These are phyloP conservation scores for Trematomus loennbergii DNA, from an alignment of 2,113 vertebrate species.

Conservation along the genomic window DNA sequence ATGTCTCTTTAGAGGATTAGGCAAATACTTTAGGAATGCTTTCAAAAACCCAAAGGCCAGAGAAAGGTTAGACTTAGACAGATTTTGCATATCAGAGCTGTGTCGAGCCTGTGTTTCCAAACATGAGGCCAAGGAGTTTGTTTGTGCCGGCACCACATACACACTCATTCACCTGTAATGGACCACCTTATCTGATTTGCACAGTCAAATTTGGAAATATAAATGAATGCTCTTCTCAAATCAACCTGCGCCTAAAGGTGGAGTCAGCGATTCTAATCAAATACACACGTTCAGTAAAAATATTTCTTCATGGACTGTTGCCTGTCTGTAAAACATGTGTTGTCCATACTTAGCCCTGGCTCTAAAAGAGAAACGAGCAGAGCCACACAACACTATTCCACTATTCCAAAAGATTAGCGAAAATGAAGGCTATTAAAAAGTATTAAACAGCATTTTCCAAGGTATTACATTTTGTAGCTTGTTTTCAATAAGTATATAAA, in stretches of 20 bases:
- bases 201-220: neutral
- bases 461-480: no score
- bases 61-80: conserved; percentile 7
- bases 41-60: conserved; percentile 20
- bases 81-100: neutral
- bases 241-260: neutral
- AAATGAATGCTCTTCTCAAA: neutral
- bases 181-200: neutral
- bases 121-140: neutral
- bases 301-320: no score
- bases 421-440: no score
- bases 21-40: conserved; percentile 45
- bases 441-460: no score
- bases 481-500: no score
- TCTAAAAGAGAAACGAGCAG: no score
- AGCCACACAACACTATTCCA: no score
- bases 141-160: neutral
- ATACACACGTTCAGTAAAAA: no score
- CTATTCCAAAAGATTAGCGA: no score
- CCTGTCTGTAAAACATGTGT: no score
- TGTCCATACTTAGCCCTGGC: no score
- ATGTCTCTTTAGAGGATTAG: conserved; percentile 42
- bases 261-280: no score
- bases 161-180: neutral
- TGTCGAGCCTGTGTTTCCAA: neutral